Conservation (phyloP, 2,888 invertebrate genomes). For the Meliscaeva auricollis region DNA sequence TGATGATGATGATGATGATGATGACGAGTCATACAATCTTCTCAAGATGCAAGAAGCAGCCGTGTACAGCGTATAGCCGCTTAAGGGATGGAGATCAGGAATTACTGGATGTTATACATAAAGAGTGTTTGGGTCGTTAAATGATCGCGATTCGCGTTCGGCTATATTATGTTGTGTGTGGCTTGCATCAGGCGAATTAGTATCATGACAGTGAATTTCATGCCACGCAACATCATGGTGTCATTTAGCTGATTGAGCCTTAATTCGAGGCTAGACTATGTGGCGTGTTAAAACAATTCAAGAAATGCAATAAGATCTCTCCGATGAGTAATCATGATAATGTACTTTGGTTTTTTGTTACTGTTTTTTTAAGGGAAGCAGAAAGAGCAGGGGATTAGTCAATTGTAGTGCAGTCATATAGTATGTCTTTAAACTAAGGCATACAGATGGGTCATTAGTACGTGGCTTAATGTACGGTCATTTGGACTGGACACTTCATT, state of each 20-base stretch:
- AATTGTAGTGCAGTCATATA: conserved; percentile 18
- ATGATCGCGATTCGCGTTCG: conserved; percentile 53
- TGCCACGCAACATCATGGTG: conserved; percentile 50
- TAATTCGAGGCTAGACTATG: conserved; percentile 59
- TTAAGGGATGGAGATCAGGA: conserved; percentile 44
- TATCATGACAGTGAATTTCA: conserved; percentile 63
- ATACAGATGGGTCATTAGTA: conserved; percentile 24
- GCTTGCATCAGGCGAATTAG: conserved; percentile 40
- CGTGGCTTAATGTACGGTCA: conserved; percentile 10
- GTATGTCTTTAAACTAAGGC: conserved; percentile 31
- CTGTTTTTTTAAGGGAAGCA: neutral
- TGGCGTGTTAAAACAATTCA: conserved; percentile 43
- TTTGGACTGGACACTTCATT: conserved; percentile 23
- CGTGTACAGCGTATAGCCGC: too few relatives aligned
- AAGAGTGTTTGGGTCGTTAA: conserved; percentile 54
- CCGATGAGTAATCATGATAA: conserved; percentile 34
- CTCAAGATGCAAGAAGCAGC: neutral
- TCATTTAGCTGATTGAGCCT: conserved; percentile 64
- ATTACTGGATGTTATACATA: conserved; percentile 5
- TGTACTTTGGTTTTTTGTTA: neutral
- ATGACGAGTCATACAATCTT: conserved; percentile 34
- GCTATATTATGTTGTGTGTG: neutral
- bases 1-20: conserved; percentile 59
- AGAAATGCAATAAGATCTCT: conserved; percentile 42
- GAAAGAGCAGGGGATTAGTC: conserved; percentile 15